Conservation (phyloP, 1,140 invertebrate genomes). For the Spodoptera litura region DNA sequence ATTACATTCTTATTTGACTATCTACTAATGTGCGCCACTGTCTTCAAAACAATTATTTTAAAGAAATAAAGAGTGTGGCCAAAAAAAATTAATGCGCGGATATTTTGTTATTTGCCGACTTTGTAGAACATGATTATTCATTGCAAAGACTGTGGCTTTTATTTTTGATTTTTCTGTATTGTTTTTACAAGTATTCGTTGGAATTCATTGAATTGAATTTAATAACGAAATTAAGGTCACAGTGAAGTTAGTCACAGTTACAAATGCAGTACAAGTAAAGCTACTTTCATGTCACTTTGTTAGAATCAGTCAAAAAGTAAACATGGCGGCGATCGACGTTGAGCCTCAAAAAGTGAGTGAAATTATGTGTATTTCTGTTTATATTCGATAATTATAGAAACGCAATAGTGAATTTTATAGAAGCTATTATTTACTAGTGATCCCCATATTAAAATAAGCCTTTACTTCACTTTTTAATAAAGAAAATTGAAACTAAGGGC, state of each 20-base stretch:
- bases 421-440: not conserved
- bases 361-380: slow-evolving; percentile 32
- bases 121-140: too few relatives aligned
- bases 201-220: too few relatives aligned
- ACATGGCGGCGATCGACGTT: slow-evolving; percentile 83
- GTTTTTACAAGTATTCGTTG: not conserved
- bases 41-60: too few relatives aligned
- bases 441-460: not conserved
- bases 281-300: slow-evolving; percentile 57
- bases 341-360: slow-evolving; percentile 78
- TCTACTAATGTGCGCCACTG: too few relatives aligned
- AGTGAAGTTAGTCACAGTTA: slow-evolving; percentile 53
- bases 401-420: slow-evolving; percentile 3
- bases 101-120: too few relatives aligned
- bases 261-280: slow-evolving; percentile 29
- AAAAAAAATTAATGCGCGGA: too few relatives aligned
- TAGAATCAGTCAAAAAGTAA: slow-evolving; percentile 67
- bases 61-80: too few relatives aligned
- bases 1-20: too few relatives aligned
- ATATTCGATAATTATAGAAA: not conserved
- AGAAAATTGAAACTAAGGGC: slow-evolving; percentile 47
- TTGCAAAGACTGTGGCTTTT: not conserved
- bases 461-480: slow-evolving; percentile 21
- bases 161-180: not conserved
- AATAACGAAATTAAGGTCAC: too few relatives aligned